Conservation (phyloP, 2,888 invertebrate species). For the Pyrgus malvae region DNA sequence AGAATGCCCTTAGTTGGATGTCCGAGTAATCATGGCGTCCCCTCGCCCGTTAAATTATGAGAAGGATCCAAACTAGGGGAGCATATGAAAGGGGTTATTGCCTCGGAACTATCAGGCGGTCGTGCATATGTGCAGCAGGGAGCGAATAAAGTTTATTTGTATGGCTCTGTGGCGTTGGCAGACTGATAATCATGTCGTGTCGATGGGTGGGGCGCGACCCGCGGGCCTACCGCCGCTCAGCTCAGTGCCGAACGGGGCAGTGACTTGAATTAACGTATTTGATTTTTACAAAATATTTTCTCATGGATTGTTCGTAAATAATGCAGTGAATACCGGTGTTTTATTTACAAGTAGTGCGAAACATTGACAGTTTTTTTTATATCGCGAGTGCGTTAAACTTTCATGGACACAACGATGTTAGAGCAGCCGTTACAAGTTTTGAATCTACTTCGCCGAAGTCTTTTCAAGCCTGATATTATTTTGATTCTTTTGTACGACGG, state of each 20-base stretch:
- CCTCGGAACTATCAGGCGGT: constrained; percentile 65
- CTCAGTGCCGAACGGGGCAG: constrained; percentile 63
- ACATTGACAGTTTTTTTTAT: constrained; percentile 18
- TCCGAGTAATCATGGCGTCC: constrained; percentile 62
- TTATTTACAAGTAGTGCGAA: constrained; percentile 9
- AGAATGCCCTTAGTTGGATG: constrained; percentile 20
- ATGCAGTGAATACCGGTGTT: constrained; percentile 17
- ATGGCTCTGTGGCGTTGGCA: constrained; percentile 58
- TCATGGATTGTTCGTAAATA: constrained; percentile 1
- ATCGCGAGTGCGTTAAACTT: constrained; percentile 13
- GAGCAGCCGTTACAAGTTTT: constrained; percentile 70
- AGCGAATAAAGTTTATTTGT: constrained; percentile 80
- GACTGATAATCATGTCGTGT: constrained; percentile 71
- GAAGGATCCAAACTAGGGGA: constrained; percentile 69
- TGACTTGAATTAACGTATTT: constrained; percentile 46
- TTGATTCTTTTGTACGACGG: constrained; percentile 76
- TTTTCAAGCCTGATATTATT: constrained; percentile 64
- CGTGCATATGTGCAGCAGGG: constrained; percentile 70
- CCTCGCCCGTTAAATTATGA: constrained; percentile 75
- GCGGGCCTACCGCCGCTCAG: constrained; percentile 50
- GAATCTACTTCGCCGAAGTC: constrained; percentile 64
- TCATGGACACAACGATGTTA: constrained; percentile 62
- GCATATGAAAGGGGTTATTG: constrained; percentile 75
- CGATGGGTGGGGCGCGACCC: constrained; percentile 71
- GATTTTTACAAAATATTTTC: constrained; percentile 25